Conservation (phyloP, 2,113 vertebrate genomes). For the Odontophorus gujanensis region DNA sequence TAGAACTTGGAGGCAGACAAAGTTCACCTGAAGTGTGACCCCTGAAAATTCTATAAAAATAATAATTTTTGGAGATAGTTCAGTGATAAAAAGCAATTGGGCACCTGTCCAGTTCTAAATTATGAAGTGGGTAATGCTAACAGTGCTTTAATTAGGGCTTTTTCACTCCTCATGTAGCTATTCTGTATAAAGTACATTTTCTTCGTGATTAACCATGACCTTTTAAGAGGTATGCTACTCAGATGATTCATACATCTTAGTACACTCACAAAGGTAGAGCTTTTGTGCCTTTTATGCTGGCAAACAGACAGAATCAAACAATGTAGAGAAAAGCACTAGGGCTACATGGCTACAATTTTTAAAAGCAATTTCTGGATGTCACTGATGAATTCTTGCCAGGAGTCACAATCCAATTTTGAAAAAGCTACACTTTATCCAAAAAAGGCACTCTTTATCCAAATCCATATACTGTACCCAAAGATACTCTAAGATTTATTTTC, state of each 20-base stretch:
- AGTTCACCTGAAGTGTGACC: neutral
- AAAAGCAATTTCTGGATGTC: neutral
- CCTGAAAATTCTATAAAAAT: conserved; percentile 1
- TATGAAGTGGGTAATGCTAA: neutral
- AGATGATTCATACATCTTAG: neutral
- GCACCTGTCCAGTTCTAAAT: neutral
- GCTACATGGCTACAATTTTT: neutral
- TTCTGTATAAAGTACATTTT: neutral
- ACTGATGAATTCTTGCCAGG: neutral
- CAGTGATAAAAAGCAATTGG: neutral
- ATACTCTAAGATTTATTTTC: neutral
- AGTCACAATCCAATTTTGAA: neutral
- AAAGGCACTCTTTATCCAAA: neutral
- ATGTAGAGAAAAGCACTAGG: neutral
- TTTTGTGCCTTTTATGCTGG: neutral
- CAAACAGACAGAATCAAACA: neutral
- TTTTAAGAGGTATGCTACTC: neutral
- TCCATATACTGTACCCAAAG: neutral
- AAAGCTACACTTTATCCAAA: neutral
- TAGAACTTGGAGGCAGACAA: neutral
- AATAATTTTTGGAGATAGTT: neutral
- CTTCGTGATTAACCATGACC: neutral
- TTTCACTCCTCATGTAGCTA: neutral
- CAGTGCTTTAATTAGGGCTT: neutral
- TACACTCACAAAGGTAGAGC: neutral